Base-by-base conservation (phyloP, 2,113 vertebrate genomes). In the Aleadryas rufinucha region DNA sequence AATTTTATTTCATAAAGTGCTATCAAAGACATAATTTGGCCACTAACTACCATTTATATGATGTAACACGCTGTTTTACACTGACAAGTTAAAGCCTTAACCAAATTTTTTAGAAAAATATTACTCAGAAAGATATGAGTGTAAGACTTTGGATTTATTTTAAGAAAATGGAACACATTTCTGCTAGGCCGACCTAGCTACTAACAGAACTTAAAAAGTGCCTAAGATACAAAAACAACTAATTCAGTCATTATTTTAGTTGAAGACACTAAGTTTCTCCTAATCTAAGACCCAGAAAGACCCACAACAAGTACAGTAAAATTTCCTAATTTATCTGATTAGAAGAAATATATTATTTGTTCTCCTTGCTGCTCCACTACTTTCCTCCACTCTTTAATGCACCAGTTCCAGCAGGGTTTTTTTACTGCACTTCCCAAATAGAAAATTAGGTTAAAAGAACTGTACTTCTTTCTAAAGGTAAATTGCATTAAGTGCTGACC, bases 391-490 rank as follows among this genome's bases (percentile, higher is more conserved):
- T 37, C 45, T 75, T 94, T 59, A 89, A 77, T 83, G 82, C 44
- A 72, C 17, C 66, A 79, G 64, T 87, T 93, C 33, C 68, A 84
- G 72, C 21, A 44, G 52, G 59, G n/a, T 37, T 96, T 42, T 95
- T 95, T 95, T 89, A 90, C 68, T 87, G 75, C n/a, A 26, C 28
- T 70, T 90, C 87, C 69, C 28, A 88, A 91, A 95, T 59, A 86
- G 84, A 95, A 97, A 97, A 95, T 87, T 81, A 75, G 64, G 91
- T 95, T 95, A 96, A 87, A 91, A 66, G 27, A 91, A 90, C 95
- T 89, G 56, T 69, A 84, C 64, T 93, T 95, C 84, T 93, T 94
- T 83, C 39, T 80, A 59, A 71, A 92, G 53, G 41, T 66, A 96
- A 90, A 97, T 96, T 89, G 41, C 30, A 57, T 93, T 91, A 96